Evolutionary conservation across 1,140 invertebrate species (phyloP).

Genomic region (Dufourea novaeangliae): DNA sequence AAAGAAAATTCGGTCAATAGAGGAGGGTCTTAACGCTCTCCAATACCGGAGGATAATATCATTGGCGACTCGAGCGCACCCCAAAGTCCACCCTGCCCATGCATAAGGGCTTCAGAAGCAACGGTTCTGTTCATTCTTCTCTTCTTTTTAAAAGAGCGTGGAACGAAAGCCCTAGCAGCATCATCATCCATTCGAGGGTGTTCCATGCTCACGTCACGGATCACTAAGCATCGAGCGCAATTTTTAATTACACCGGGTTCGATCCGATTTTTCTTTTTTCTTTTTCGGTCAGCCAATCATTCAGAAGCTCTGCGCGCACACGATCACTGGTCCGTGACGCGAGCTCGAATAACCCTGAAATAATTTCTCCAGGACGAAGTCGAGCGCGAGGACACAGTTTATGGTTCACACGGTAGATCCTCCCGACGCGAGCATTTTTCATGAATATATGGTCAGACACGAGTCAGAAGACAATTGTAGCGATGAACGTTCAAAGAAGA

Average conservation of each 20-base stretch:
- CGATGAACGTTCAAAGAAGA: too few species aligned
- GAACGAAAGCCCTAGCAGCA: not conserved
- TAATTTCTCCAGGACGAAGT: not conserved
- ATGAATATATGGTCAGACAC: too few species aligned
- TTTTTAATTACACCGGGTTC: not conserved
- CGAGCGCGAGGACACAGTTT: not conserved
- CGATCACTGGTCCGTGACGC: not conserved
- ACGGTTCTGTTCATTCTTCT: not conserved
- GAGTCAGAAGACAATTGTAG: too few species aligned
- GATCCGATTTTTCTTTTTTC: not conserved
- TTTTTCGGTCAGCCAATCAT: conserved; percentile 6
- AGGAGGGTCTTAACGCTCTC: too few species aligned
- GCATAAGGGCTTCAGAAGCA: too few species aligned
- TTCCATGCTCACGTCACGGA: not conserved
- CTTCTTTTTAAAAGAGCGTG: too few species aligned
- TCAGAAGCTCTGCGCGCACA: not conserved
- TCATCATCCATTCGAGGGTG: not conserved
- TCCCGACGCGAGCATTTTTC: too few species aligned
- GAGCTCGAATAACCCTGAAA: not conserved
- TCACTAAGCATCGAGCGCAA: not conserved
- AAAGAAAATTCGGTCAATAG: too few species aligned
- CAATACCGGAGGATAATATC: too few species aligned
- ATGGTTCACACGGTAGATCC: not conserved
- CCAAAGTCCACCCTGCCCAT: too few species aligned
- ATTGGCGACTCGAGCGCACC: too few species aligned